These are phyloP conservation scores for Odontamblyopus lacepedii DNA, from an alignment of 2,797 vertebrate species.

Conservation along the genomic window DNA sequence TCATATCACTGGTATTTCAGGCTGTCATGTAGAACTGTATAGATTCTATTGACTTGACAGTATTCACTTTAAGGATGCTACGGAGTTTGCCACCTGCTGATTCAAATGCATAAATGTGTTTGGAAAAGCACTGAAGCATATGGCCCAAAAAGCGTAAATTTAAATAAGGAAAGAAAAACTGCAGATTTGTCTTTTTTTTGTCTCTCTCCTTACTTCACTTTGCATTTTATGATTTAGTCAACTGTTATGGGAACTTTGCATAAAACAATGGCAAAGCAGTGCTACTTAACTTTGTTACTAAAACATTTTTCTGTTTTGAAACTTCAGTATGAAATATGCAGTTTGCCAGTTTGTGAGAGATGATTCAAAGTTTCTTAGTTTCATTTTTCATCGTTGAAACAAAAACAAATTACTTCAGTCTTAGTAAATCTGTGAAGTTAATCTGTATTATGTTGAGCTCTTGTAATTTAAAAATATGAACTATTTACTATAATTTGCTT, in stretches of 20 bases:
- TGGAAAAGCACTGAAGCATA: conserved; percentile 8
- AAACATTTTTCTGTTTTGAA: background rate
- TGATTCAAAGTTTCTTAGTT: background rate
- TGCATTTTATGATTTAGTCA: background rate
- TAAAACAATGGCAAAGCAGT: background rate
- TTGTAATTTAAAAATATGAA: no score
- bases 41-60: background rate
- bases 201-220: conserved; percentile 4
- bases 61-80: background rate
- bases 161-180: conserved; percentile 3
- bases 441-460: no score
- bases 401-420: background rate
- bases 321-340: background rate
- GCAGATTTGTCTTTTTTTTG: conserved; percentile 3
- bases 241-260: background rate
- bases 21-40: background rate
- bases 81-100: background rate
- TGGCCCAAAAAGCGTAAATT: background rate
- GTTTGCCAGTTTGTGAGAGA: background rate
- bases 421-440: no score
- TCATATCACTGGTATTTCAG: background rate
- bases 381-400: background rate
- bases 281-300: background rate
- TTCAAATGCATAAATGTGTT: conserved; percentile 1
- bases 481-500: no score